A percentile compares a stretch with the other conserved stretches of the same genome.
Evolutionary conservation across 2,888 invertebrate genomes (phyloP).

Genomic region (Clanis bilineata): DNA sequence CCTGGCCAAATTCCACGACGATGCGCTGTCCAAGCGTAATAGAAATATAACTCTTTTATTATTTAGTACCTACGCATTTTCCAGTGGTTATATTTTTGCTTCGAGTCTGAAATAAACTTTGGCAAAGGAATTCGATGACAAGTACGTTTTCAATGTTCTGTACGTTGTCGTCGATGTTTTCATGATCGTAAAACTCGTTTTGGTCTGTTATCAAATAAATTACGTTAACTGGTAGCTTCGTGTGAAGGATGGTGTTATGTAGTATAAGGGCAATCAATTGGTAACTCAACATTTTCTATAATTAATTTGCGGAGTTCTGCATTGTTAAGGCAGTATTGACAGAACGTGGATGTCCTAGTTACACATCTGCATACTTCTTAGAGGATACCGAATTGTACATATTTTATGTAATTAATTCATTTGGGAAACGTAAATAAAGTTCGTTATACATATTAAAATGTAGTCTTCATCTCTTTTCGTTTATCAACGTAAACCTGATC

Average conservation of each 20-base stretch:
- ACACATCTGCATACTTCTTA: too few species aligned
- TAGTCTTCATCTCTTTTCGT: too few species aligned
- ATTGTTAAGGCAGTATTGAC: too few species aligned
- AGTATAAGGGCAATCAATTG: neutral
- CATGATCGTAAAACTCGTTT: neutral
- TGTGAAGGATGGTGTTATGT: neutral
- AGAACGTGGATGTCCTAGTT: too few species aligned
- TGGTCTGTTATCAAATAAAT: neutral
- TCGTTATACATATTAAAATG: too few species aligned
- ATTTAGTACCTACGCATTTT: constrained; percentile 47
- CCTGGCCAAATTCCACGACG: constrained; percentile 57
- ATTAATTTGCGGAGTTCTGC: too few species aligned
- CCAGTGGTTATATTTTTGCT: constrained; percentile 32
- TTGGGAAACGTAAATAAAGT: too few species aligned
- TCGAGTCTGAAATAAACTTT: constrained; percentile 26
- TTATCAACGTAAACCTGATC: too few species aligned
- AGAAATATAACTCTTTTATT: constrained; percentile 39
- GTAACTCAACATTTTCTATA: neutral
- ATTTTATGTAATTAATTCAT: too few species aligned
- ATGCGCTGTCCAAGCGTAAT: constrained; percentile 40
- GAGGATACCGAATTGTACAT: too few species aligned
- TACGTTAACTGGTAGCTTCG: too few species aligned
- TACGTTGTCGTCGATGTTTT: neutral
- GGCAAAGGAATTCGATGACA: constrained; percentile 13
- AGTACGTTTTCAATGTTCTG: neutral